A percentile compares a stretch with the other conserved stretches of the same genome.
Evolutionary conservation across 2,888 invertebrate species (phyloP).

Genomic region (Apoda limacodes): DNA sequence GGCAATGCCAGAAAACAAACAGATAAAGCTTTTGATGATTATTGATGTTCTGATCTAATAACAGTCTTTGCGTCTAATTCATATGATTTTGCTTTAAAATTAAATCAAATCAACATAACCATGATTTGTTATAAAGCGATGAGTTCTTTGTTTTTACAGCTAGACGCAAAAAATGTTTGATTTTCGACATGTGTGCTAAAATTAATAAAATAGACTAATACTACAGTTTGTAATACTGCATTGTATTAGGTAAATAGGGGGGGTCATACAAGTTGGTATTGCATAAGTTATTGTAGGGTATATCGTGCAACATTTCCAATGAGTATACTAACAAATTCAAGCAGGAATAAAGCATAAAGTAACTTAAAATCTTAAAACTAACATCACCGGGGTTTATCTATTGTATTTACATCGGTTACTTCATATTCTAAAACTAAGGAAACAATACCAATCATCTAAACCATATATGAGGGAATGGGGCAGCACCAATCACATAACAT

Average conservation of each 20-base stretch:
- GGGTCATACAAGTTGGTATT: conserved; percentile 9
- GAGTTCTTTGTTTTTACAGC: too few relatives aligned
- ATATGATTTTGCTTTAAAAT: too few relatives aligned
- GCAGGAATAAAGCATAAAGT: too few relatives aligned
- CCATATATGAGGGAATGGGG: conserved; percentile 45
- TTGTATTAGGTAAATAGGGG: conserved; percentile 6
- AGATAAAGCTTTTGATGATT: conserved; percentile 62
- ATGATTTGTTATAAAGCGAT: too few relatives aligned
- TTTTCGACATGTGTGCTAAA: too few relatives aligned
- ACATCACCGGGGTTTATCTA: conserved; percentile 45
- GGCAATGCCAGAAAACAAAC: conserved; percentile 71
- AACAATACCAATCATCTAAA: conserved; percentile 54
- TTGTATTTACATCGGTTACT: conserved; percentile 32
- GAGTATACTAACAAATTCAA: too few relatives aligned
- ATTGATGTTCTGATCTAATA: too few relatives aligned
- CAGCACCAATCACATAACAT: conserved; percentile 66
- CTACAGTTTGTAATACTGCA: conserved; percentile 29
- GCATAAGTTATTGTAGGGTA: conserved; percentile 14
- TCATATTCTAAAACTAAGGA: conserved; percentile 41
- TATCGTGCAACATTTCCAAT: conserved; percentile 21
- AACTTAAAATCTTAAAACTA: conserved; percentile 37
- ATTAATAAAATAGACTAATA: conserved; percentile 28
- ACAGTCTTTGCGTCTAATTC: too few relatives aligned
- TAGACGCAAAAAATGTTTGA: too few relatives aligned
- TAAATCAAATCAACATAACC: too few relatives aligned